Evolutionary conservation across 2,113 vertebrate species (phyloP), one percentile per base, ranked within the genome.

Genomic region (Pedionomus torquatus): DNA sequence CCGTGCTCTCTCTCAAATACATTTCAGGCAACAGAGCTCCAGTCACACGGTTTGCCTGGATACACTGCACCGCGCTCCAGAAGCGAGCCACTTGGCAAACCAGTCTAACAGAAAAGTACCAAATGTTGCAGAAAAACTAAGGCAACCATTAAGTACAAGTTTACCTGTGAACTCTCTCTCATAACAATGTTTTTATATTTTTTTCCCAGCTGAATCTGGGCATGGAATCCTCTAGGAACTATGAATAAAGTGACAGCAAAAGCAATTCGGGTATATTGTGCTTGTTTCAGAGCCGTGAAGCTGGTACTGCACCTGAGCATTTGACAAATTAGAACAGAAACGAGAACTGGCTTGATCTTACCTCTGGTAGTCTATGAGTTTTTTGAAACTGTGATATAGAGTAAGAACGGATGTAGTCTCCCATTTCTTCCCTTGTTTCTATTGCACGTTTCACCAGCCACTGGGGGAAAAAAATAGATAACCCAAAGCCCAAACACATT

Each of bases 381-480:
- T 99, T 99, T 86, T 99, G 98, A 97, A 99, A 99, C 96, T 99
- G 99, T 61, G 99, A 99, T 76, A 99, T 95, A 33, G 99, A 99
- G 90, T 99, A 99, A 11, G 99, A 98, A 39, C 99, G 98, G 83
- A 99, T 98, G 33, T 99, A 99, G 93, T 99, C 99, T 7, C 99
- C 99, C 99, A 99, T 99, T 96, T 99, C 99, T 95, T 99, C 99
- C 77, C 99, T 98, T 17, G 99, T 99, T 97, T 99, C 99, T 92
- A 99, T 99, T 88, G 99, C 99, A 97, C 99, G 98, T 94, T 99
- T 99, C 95, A 99, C 99, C 95, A 99, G 98, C 99, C 99, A 99
- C 99, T 99, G 88, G 5, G 85, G 16, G 49, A 46, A 81, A 78
- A 96, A 66, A 89, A 35, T 58, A 69, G 64, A 55, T 93, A 65